Percentiles rank a stretch among this genome's conserved stretches.
phyloP scores from a whole-genome alignment of 2,888 invertebrate genomes.

The Cenopis cana region DNA sequence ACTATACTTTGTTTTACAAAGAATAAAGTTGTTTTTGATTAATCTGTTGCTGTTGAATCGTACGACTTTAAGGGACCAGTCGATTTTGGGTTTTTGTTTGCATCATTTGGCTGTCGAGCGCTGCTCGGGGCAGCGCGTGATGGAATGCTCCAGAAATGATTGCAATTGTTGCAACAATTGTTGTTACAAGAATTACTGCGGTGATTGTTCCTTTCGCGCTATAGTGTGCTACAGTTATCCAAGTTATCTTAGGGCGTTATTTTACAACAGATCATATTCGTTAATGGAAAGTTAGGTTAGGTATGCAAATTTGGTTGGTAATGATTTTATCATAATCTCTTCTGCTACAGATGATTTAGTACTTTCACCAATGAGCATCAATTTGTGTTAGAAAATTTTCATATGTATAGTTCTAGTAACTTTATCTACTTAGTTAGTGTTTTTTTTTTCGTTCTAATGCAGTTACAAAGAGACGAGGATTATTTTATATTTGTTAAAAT shows the following conservation, averaged over 20 bases:
- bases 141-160: constrained; percentile 62
- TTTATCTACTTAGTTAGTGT: too few species aligned
- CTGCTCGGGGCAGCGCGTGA: constrained; percentile 61
- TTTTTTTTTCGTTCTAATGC: too few species aligned
- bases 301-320: neutral
- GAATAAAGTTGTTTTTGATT: constrained; percentile 2
- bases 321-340: too few species aligned
- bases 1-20: neutral
- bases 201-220: constrained; percentile 8
- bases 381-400: too few species aligned
- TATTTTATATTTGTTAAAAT: too few species aligned
- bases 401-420: too few species aligned
- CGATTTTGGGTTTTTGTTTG: constrained; percentile 54
- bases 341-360: neutral
- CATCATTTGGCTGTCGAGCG: constrained; percentile 60
- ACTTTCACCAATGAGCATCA: too few species aligned
- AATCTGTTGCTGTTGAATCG: neutral
- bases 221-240: neutral
- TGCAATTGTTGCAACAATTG: constrained; percentile 54
- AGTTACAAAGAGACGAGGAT: too few species aligned
- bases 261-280: neutral
- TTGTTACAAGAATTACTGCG: constrained; percentile 45
- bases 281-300: neutral
- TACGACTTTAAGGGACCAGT: neutral
- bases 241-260: neutral